Evolutionary conservation across 1,140 invertebrate genomes (phyloP).

Genomic region (Aradophagus sp.): DNA sequence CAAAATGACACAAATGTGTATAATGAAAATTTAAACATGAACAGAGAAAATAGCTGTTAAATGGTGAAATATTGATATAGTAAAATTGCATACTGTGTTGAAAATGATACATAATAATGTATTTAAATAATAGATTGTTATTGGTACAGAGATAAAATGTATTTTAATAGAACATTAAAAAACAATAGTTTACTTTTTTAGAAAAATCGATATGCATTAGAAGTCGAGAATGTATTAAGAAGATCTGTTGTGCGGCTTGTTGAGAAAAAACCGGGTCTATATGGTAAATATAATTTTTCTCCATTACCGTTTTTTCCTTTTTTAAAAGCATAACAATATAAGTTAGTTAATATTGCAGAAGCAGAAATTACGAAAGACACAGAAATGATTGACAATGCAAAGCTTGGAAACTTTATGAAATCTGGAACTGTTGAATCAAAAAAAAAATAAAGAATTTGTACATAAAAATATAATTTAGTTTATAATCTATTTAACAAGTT

Average conservation of each 20-base stretch:
- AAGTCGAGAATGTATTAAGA: slow-evolving; percentile 79
- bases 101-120: no score
- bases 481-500: no score
- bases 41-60: no score
- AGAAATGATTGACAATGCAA: slow-evolving; percentile 12
- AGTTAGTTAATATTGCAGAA: slow-evolving; percentile 17
- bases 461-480: background rate
- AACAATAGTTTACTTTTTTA: slow-evolving; percentile 55
- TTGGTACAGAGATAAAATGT: no score
- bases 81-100: no score
- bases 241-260: slow-evolving; percentile 80
- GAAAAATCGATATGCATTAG: slow-evolving; percentile 78
- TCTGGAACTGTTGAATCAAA: slow-evolving; percentile 6
- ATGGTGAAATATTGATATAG: no score
- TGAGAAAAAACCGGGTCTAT: slow-evolving; percentile 78
- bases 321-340: background rate
- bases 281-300: no score
- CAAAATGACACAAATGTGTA: no score
- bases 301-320: no score
- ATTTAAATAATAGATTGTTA: no score
- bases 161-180: background rate
- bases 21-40: no score
- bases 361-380: slow-evolving; percentile 32
- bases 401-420: slow-evolving; percentile 1
- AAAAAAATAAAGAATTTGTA: slow-evolving; percentile 12